phyloP scores from a whole-genome alignment of 2,888 invertebrate species.

The Cheilosia vernalis region DNA sequence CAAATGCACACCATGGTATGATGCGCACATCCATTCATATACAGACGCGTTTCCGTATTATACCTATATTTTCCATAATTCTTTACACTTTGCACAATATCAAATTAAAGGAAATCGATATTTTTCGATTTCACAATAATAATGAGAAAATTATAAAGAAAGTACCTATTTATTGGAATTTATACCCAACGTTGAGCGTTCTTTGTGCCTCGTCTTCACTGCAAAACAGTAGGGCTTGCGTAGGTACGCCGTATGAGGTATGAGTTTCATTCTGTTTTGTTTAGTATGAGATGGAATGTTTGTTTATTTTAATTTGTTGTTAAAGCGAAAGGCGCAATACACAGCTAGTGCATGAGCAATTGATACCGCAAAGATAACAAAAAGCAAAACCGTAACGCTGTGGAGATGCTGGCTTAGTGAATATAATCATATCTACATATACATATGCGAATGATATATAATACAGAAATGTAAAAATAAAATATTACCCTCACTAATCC shows the following conservation, averaged over 20 bases:
- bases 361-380: constrained; percentile 8
- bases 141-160: constrained; percentile 25
- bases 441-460: neutral
- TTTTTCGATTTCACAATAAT: constrained; percentile 37
- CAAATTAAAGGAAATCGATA: constrained; percentile 68
- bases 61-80: constrained; percentile 15
- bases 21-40: neutral
- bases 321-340: constrained; percentile 15
- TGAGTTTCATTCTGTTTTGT: neutral
- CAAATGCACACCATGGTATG: neutral
- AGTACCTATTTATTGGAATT: neutral
- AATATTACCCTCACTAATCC: constrained; percentile 30
- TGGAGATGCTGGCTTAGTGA: constrained; percentile 38
- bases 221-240: neutral
- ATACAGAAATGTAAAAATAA: constrained; percentile 37
- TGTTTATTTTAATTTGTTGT: constrained; percentile 4
- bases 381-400: neutral
- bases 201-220: neutral
- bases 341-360: constrained; percentile 45
- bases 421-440: neutral
- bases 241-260: neutral
- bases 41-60: neutral
- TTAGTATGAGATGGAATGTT: neutral
- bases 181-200: neutral
- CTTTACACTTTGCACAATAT: constrained; percentile 31